A percentile compares a stretch with the other conserved stretches of the same genome.
phyloP scores from a whole-genome alignment of 2,888 invertebrate genomes.

The Troides oblongomaculatus region DNA sequence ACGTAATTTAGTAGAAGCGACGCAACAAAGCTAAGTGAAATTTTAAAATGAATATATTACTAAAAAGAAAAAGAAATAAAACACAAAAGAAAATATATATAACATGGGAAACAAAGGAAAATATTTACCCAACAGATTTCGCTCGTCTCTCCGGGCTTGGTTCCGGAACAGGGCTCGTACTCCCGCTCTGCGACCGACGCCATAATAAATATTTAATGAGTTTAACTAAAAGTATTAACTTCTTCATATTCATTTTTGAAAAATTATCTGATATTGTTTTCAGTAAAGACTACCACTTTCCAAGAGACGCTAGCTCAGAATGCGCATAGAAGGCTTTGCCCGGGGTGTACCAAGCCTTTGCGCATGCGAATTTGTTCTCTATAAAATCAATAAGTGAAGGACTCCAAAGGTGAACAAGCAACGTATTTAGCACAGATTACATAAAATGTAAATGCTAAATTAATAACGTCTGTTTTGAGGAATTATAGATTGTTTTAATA shows the following conservation, averaged over 20 bases:
- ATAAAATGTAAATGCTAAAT: too few relatives aligned
- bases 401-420: too few relatives aligned
- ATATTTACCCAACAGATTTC: slow-evolving; percentile 13
- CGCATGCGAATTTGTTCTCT: neutral
- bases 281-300: neutral
- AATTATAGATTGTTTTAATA: too few relatives aligned
- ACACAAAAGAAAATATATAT: neutral
- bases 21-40: neutral
- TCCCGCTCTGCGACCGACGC: slow-evolving; percentile 26
- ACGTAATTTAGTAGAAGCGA: neutral
- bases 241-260: slow-evolving; percentile 18
- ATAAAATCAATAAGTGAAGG: neutral
- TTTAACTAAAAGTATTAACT: slow-evolving; percentile 18
- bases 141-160: slow-evolving; percentile 5
- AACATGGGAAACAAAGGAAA: neutral
- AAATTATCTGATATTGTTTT: neutral
- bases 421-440: too few relatives aligned
- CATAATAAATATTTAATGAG: slow-evolving; percentile 23
- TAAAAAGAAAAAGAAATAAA: neutral
- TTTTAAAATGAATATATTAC: neutral
- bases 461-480: too few relatives aligned
- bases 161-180: slow-evolving; percentile 5
- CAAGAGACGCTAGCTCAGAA: neutral
- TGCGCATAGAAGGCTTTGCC: neutral
- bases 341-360: neutral